Evolutionary conservation across 2,113 vertebrate species (phyloP), one percentile per base, ranked within the genome.

Genomic region (Rhagologus leucostigma): DNA sequence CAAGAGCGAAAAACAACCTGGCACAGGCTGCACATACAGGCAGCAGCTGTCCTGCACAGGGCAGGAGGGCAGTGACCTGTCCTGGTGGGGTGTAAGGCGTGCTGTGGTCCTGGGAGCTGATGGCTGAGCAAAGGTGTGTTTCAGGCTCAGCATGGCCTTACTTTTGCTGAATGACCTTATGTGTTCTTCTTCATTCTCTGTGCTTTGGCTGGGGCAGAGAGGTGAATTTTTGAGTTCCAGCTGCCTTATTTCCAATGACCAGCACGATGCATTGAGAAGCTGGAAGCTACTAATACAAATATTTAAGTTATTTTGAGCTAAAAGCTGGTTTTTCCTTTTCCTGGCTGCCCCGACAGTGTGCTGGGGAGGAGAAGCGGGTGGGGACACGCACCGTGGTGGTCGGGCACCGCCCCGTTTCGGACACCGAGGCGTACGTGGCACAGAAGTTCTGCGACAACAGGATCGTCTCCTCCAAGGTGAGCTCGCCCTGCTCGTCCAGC

Each of bases 401-500:
- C n/a, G 99, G 99, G 68, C 98, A 98, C 96, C 98, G 96, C 37
- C 96, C 97, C 3, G 96, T 98, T 64, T 97, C 96, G 2, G 96
- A 97, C 93, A 98, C 97, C 29, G 99, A 99, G 76, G 96, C 98
- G 3, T 99, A 98, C 18, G 98, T 98, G 95, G 98, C 98, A 50
- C 98, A 99, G 84, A 99, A 99, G 96, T 99, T 99, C 98, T 99
- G 99, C 63, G 99, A 99, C 97, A 99, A 99, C 97, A 99, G 99
- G 98, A 99, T 99, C 21, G 98, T 99, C 93, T 99, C 99, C 68
- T 99, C 99, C 93, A 99, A 99, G 99, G 99, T 99, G 98, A 97
- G 98, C 95, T 59, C 13, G 3, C 26, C 67, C 21, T 4, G 10
- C 74, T 33, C 32, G 2, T 2, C 24, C 6, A 1, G 16, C 53